phyloP scores from a whole-genome alignment of 1,140 invertebrate species.

The Heliothis subflexa region DNA sequence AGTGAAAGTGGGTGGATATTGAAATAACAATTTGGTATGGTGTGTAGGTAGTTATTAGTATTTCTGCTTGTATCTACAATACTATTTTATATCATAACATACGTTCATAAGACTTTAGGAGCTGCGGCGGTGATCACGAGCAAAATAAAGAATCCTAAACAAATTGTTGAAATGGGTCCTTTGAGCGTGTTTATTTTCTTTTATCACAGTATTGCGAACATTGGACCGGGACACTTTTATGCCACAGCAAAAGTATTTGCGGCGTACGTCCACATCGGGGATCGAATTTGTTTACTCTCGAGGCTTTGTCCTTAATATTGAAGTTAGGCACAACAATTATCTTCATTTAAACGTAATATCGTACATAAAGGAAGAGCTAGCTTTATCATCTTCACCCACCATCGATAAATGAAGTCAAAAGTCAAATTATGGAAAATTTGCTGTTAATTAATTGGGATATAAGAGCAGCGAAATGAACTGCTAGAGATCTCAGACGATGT shows the following conservation, averaged over 20 bases:
- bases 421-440: background rate
- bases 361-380: background rate
- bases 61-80: background rate
- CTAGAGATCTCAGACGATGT: no score
- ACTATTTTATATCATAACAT: background rate
- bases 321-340: constrained; percentile 1
- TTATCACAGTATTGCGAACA: constrained; percentile 64
- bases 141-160: constrained; percentile 66
- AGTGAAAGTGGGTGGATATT: background rate
- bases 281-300: constrained; percentile 1
- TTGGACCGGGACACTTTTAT: constrained; percentile 58
- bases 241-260: constrained; percentile 51
- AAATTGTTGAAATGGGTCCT: constrained; percentile 63
- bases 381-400: constrained; percentile 28
- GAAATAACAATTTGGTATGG: constrained; percentile 5
- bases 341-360: constrained; percentile 30
- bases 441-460: background rate
- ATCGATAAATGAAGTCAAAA: background rate
- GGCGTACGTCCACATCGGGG: constrained; percentile 2
- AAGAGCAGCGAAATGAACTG: no score
- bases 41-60: constrained; percentile 9
- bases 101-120: constrained; percentile 26
- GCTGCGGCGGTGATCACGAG: constrained; percentile 48
- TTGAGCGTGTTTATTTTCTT: constrained; percentile 63
- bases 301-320: background rate